Conservation (phyloP, 2,797 vertebrate species). For the Leptodactylus fallax region DNA sequence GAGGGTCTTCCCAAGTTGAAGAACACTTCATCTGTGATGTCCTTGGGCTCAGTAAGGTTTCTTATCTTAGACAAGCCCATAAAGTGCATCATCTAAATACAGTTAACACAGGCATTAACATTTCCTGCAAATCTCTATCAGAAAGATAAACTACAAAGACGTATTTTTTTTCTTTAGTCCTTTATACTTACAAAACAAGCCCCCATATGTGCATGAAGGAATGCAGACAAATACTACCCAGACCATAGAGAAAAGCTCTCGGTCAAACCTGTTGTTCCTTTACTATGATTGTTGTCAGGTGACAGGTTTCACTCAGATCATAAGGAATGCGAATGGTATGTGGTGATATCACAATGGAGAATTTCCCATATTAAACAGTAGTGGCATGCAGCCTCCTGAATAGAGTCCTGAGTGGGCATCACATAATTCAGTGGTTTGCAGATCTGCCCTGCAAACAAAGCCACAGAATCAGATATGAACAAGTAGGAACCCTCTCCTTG, state of each 20-base stretch:
- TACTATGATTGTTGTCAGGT: not conserved
- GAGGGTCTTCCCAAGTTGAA: not conserved
- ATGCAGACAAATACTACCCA: not conserved
- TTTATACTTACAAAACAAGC: not conserved
- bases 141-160: not conserved
- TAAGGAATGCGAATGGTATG: slow-evolving; percentile 15
- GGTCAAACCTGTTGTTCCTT: slow-evolving; percentile 8
- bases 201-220: not conserved
- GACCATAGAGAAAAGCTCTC: not conserved
- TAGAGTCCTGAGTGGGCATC: too few relatives aligned
- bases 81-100: too few relatives aligned
- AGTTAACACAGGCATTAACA: not conserved
- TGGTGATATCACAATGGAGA: not conserved
- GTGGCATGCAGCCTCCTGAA: not conserved
- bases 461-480: too few relatives aligned
- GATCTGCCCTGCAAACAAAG: too few relatives aligned
- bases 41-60: too few relatives aligned
- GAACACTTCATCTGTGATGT: not conserved
- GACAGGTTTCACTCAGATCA: not conserved
- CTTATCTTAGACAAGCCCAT: too few relatives aligned
- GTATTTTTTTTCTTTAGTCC: not conserved
- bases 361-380: not conserved
- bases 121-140: not conserved
- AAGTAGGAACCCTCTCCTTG: too few relatives aligned
- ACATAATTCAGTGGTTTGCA: too few relatives aligned